phyloP scores from a whole-genome alignment of 2,888 invertebrate species.

The Drosophila kuntzei region DNA sequence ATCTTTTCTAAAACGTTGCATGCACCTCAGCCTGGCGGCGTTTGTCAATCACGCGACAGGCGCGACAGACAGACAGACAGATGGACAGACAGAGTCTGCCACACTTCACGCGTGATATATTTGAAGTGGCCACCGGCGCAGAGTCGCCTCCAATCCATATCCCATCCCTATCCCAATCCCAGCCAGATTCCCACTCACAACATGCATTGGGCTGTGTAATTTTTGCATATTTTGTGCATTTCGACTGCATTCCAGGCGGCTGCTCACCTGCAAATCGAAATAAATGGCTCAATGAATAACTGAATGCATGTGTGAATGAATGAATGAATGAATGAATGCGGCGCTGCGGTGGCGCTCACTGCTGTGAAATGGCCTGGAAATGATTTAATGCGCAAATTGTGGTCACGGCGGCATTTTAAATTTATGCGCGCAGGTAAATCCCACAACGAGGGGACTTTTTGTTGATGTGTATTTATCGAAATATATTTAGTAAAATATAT shows the following conservation, averaged over 20 bases:
- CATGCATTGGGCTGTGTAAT: conserved; percentile 73
- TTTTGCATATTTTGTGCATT: conserved; percentile 72
- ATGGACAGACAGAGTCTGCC: conserved; percentile 27
- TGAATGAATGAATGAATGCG: conserved; percentile 51
- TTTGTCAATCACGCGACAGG: conserved; percentile 73
- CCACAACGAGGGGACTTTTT: not conserved
- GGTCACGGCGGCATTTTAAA: conserved; percentile 74
- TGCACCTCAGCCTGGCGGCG: conserved; percentile 69
- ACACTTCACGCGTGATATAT: conserved; percentile 76
- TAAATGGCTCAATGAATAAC: conserved; percentile 57
- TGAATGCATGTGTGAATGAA: conserved; percentile 47
- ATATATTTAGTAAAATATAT: conserved; percentile 7
- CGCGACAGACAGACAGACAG: conserved; percentile 52
- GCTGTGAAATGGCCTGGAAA: conserved; percentile 80
- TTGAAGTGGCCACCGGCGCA: conserved; percentile 68
- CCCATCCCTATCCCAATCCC: conserved; percentile 6
- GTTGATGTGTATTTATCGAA: conserved; percentile 7
- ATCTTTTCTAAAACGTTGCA: conserved; percentile 78
- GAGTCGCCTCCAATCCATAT: conserved; percentile 1
- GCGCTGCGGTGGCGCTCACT: conserved; percentile 69
- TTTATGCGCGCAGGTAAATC: conserved; percentile 71
- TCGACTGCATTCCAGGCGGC: conserved; percentile 71
- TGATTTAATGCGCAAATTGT: conserved; percentile 80
- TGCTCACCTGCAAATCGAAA: conserved; percentile 77
- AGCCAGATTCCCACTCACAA: conserved; percentile 2